phyloP scores from a whole-genome alignment of 2,113 vertebrate genomes.

The Ginglymostoma cirratum region DNA sequence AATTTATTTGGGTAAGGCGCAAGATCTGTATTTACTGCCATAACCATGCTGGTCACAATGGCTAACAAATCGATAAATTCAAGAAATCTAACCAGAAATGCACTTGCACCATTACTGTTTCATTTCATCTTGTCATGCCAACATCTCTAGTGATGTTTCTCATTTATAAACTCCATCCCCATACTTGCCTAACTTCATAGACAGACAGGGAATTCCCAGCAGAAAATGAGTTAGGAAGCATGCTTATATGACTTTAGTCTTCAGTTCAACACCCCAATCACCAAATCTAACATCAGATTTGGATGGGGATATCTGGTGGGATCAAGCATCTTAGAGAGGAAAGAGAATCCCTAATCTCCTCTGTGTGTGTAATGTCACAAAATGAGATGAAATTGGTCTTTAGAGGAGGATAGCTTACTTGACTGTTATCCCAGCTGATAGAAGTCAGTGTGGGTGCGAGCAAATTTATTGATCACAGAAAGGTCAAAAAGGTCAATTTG shows the following conservation, averaged over 20 bases:
- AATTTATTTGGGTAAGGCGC: slow-evolving; percentile 96
- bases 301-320: neutral
- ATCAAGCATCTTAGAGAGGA: neutral
- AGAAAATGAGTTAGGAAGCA: neutral
- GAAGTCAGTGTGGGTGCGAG: neutral
- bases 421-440: neutral
- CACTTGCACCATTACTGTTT: slow-evolving; percentile 1
- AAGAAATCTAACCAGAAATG: slow-evolving; percentile 36
- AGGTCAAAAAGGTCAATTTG: neutral
- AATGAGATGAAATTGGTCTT: neutral
- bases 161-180: slow-evolving; percentile 31
- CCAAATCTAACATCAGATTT: neutral
- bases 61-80: slow-evolving; percentile 44
- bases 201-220: neutral
- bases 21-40: slow-evolving; percentile 32
- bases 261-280: neutral
- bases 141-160: neutral
- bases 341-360: too few species aligned
- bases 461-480: neutral
- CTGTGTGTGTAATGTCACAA: neutral
- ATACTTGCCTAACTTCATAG: slow-evolving; percentile 18
- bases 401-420: neutral
- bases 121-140: slow-evolving; percentile 14
- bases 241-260: neutral
- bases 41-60: slow-evolving; percentile 50